Base-by-base conservation (phyloP, 1,140 invertebrate genomes). In the Stegodyphus dumicola region DNA sequence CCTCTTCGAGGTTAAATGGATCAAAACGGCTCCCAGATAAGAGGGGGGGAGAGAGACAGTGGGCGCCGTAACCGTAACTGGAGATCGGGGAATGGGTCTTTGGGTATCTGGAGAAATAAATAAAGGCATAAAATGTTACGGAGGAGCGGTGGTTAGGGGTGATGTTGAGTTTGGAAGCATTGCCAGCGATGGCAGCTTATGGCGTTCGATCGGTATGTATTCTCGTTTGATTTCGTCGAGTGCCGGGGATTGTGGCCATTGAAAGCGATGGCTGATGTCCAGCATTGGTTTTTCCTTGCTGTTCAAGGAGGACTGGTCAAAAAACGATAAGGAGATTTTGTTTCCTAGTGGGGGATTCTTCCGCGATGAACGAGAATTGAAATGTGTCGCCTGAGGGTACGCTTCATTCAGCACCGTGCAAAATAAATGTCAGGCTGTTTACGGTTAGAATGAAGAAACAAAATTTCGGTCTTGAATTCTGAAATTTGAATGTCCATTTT, bases 1-100 rank as follows among this genome's bases (percentile, higher is more conserved):
- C 80, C 60, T 60, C 56, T 74, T 74, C 71, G 80, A 67, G 80
- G 80, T 83, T 83, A 83, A 83, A 83, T 83, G 80, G 80, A 83
- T 83, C 80, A 83, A 83, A 83, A 83, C 80, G 71, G 71, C 80
- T 54, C n/a, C 80, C 18, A 83, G 48, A 73, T 18, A 70, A 51
- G 77, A 7, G 49, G 7, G 77, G 17, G 77, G 64, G 18, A 52
- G 10, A 60, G 74, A 51, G 76, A 48, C 69, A 71, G 69, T n/a
- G 13, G 69, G 69, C 69, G 69, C 69, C 69, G 69, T 71, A 71
- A 71, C 78, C 69, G 78, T 81, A 75, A 75, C 73, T 54, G 53
- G 73, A 81, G 78, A 78, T 78, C 77, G 49, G 65, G 49, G 77
- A 78, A 78, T 78, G 77, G 33, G 77, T 78, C 77, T 52, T 52